Base-by-base conservation (phyloP, 2,113 vertebrate species). In the Actenoides hombroni region DNA sequence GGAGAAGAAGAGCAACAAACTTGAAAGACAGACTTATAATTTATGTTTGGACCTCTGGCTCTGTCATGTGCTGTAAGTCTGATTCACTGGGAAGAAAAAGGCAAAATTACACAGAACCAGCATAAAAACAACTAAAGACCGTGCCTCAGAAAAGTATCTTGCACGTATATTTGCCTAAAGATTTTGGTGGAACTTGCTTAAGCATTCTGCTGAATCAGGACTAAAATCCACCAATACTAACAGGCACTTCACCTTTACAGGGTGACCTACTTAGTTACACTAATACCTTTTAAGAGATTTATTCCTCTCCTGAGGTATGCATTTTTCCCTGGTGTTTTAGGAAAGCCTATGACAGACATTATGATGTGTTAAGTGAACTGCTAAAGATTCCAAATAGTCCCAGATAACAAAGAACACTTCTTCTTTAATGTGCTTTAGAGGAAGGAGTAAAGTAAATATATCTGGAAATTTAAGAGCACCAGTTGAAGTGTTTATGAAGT, bases 401-500 rank as follows among this genome's bases (percentile, higher is more conserved):
- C 63, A 94, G 92, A 84, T 84, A 94, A 96, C 89, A 94, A 96
- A 95, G 90, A 90, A 56, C 70, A 67, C 33, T 78, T 94, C 94
- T 86, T 94, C 91, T 96, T 94, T 83, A 90, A 79, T 68, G 46
- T 86, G 35, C 23, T 94, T 93, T 89, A 79, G 26, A 83, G 60
- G 31, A 92, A 83, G 56, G 28, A 92, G 54, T 92, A 90, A 93
- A 83, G 85, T 91, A 97, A 97, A 96, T 89, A 92, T 77, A 94
- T 64, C 65, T 94, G 73, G 79, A 83, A 95, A 94, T 90, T 90
- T 88, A 93, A 93, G 46, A 93, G 65, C 59, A 92, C n/a, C 33
- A 33, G 39, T 51, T 93, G 84, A 94, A 96, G 68, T 85, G 83
- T 94, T 96, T 96, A 96, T 95, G 84, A 95, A 97, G 82, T 54